These are phyloP conservation scores for Cyprinodon variegatus DNA, from an alignment of 2,113 vertebrate species.

Conservation along the genomic window DNA sequence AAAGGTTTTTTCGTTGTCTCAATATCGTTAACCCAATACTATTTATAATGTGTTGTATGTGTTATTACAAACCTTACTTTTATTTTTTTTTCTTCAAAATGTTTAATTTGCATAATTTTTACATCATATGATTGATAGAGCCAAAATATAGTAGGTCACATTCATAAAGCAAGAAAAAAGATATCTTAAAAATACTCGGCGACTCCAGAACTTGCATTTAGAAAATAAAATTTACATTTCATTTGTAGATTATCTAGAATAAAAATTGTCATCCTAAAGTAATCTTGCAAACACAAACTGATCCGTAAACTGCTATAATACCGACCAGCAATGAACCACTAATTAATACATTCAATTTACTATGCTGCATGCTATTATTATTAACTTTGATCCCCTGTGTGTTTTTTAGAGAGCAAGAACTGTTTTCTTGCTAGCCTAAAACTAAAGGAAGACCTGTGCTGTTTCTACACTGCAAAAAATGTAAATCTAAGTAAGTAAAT, in stretches of 20 bases:
- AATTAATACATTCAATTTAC: conserved; percentile 86
- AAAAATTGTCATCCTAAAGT: conserved; percentile 72
- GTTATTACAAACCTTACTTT: too few relatives aligned
- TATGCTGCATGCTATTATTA: conserved; percentile 88
- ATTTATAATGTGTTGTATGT: too few relatives aligned
- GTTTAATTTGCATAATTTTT: conserved; percentile 93
- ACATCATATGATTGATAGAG: conserved; percentile 87
- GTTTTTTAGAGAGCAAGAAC: too few relatives aligned
- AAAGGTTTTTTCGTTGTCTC: too few relatives aligned
- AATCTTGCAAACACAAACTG: conserved; percentile 77
- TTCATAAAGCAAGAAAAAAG: conserved; percentile 78
- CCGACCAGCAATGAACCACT: conserved; percentile 83
- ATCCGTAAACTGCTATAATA: conserved; percentile 83
- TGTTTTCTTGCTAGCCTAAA: too few relatives aligned
- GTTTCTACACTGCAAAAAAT: too few relatives aligned
- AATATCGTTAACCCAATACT: too few relatives aligned
- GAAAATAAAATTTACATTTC: conserved; percentile 71
- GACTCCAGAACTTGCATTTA: conserved; percentile 65
- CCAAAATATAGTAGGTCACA: conserved; percentile 83
- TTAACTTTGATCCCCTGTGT: too few relatives aligned
- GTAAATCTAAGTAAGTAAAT: too few relatives aligned
- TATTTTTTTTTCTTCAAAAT: conserved; percentile 85
- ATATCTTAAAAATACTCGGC: conserved; percentile 78
- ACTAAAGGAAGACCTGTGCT: too few relatives aligned
- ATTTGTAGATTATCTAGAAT: conserved; percentile 64